These are phyloP conservation scores for Popillia japonica DNA, from an alignment of 1,140 invertebrate species.

Conservation along the genomic window DNA sequence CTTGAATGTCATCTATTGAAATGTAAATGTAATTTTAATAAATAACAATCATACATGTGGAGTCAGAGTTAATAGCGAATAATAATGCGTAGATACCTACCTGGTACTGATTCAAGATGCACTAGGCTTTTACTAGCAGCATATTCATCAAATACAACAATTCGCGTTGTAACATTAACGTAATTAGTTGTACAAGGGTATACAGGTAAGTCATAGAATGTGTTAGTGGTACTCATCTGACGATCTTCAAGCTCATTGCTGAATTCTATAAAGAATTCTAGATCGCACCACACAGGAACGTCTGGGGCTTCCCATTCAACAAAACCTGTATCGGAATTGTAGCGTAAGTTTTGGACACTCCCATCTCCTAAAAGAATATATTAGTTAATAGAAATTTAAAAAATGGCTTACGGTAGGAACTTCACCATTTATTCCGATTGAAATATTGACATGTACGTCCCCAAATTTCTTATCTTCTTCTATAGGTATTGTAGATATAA, in stretches of 20 bases:
- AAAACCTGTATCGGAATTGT: neutral
- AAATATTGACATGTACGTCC: neutral
- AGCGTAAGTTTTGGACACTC: neutral
- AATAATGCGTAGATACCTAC: too few relatives aligned
- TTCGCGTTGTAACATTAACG: neutral
- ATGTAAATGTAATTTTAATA: too few relatives aligned
- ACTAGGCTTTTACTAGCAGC: neutral
- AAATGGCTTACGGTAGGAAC: too few relatives aligned
- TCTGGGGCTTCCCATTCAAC: neutral
- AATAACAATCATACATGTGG: too few relatives aligned
- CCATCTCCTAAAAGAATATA: neutral
- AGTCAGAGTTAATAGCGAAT: too few relatives aligned
- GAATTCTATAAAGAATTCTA: neutral
- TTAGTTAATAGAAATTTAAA: too few relatives aligned
- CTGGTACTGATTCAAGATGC: neutral
- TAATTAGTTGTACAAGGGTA: neutral
- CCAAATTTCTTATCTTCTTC: neutral
- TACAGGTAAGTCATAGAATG: too few relatives aligned
- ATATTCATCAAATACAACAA: neutral
- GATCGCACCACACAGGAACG: neutral
- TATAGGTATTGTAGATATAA: neutral
- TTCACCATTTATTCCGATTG: neutral
- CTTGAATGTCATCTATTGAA: neutral
- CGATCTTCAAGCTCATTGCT: neutral
- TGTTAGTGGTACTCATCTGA: neutral